Conservation (phyloP, 2,113 vertebrate species). For the Xerus inauris region DNA sequence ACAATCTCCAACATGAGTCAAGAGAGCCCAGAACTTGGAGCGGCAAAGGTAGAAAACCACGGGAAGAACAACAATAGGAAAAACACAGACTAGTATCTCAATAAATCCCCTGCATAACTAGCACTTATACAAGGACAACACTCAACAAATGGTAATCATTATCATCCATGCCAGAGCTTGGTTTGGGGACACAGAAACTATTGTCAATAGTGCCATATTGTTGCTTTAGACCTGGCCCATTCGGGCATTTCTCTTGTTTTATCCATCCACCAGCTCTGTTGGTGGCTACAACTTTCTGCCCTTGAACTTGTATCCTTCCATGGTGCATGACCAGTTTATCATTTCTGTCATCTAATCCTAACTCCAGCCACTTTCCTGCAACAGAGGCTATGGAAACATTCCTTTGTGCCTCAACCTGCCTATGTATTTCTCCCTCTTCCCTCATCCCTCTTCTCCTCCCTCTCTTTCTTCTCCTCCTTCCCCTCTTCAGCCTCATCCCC, state of each 20-base stretch:
- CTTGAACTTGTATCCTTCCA: too few relatives aligned
- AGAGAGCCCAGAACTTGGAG: neutral
- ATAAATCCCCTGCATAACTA: neutral
- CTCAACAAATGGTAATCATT: accelerated
- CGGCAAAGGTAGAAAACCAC: neutral
- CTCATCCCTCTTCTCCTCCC: neutral
- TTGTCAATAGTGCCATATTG: accelerated
- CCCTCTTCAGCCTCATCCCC: neutral
- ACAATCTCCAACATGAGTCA: neutral
- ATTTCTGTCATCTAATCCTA: too few relatives aligned
- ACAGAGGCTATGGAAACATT: too few relatives aligned
- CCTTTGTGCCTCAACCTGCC: neutral
- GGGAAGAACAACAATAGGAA: neutral
- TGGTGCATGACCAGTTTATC: accelerated
- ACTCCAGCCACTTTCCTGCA: neutral
- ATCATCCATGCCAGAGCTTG: neutral
- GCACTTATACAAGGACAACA: accelerated
- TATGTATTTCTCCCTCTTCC: neutral
- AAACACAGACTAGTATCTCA: neutral
- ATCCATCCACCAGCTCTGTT: accelerated
- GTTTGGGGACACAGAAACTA: too few relatives aligned
- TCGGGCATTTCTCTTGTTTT: neutral
- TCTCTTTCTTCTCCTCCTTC: neutral
- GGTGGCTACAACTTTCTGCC: neutral
- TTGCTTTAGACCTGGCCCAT: neutral